Evolutionary conservation across 2,888 invertebrate genomes (phyloP), one percentile per base, ranked within the genome.

Genomic region (Noctua janthe): DNA sequence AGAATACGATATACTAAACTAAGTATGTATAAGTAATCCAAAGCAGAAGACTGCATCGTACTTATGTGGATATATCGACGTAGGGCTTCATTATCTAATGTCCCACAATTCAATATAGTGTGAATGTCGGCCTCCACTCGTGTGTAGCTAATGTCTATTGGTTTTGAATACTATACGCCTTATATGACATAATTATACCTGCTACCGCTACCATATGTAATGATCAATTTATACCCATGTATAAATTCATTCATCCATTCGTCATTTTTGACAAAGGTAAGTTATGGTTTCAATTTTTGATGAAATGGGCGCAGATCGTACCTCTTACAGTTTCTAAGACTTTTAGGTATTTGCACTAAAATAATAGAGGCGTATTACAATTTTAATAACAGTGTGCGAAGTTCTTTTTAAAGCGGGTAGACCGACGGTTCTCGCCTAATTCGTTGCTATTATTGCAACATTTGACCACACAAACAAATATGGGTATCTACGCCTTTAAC

Each of bases 61-160:
- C 84, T 74, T 82, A 86, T 78, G 79, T 78, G 89, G 90, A 90
- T 91, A 90, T 43, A 83, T 85, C 78, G 78, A 67, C 77, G 77
- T 94, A 92, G 0, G 94, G 94, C 92, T 94, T 94, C 94, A 82
- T 86, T 91, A 84, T 89, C 87, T 87, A 91, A 91, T 90, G 87
- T 56, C 1, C 78, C 77, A 83, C 88, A 81, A 86, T 86, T 86
- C 81, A 83, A 86, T 89, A 82, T 87, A 76, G 70, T 72, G 83
- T 70, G 74, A 88, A 86, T 86, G 80, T 47, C 74, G 62, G 49
- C 56, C 71, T 81, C 69, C 43, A 72, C 11, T 62, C 54, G 56
- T 74, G 64, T 76, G 23, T 66, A 29, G 47, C 54, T 54, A 35
- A 56, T 76, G n/a, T 73, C 43, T 54, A 17, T 71, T 54, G 10